Evolutionary conservation across 2,888 invertebrate genomes (phyloP).

Genomic region (Carabus problematicus): DNA sequence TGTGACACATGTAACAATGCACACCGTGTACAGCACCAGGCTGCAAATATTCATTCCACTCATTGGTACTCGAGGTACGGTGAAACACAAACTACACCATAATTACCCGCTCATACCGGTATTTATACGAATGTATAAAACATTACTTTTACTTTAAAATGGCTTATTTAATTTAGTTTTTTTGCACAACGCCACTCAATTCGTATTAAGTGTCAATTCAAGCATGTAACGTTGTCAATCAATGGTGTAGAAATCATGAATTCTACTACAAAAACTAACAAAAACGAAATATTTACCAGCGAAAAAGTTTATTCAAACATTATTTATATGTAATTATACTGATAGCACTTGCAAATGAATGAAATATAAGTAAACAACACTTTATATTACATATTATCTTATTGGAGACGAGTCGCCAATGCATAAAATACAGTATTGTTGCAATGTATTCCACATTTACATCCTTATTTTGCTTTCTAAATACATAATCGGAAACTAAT

Average conservation of each 20-base stretch:
- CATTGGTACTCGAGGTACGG: conserved; percentile 4
- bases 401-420: not conserved
- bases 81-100: conserved; percentile 21
- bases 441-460: conserved; percentile 24
- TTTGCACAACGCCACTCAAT: conserved; percentile 29
- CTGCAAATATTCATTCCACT: conserved; percentile 27
- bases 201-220: conserved; percentile 27
- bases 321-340: not conserved
- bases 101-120: not conserved
- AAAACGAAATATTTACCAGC: too few relatives aligned
- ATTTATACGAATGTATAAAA: conserved; percentile 30
- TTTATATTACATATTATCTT: not conserved
- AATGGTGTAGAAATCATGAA: too few relatives aligned
- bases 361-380: not conserved
- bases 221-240: conserved; percentile 16
- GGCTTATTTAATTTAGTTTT: conserved; percentile 29
- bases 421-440: conserved; percentile 17
- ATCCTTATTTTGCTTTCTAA: conserved; percentile 36
- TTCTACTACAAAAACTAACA: too few relatives aligned
- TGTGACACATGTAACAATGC: conserved; percentile 7
- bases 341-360: not conserved
- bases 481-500: conserved; percentile 34
- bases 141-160: conserved; percentile 32
- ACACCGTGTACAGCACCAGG: conserved; percentile 42
- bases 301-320: not conserved